Conservation (phyloP, 2,888 invertebrate genomes). For the Nephrotoma guestfalica region DNA sequence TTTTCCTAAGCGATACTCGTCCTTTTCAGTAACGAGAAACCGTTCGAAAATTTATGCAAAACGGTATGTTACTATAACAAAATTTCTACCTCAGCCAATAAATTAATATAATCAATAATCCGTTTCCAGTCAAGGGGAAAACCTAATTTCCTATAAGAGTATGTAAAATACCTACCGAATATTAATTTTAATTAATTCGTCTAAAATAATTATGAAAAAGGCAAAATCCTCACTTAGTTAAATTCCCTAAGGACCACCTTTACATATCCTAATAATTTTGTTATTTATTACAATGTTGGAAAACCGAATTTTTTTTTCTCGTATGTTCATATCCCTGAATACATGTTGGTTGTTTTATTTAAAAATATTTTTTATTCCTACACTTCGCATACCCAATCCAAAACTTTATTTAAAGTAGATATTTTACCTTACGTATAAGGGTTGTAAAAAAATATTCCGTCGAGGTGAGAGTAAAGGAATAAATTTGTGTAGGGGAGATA, state of each 20-base stretch:
- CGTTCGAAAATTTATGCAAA: no score
- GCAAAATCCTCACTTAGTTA: neutral
- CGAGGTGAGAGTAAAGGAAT: neutral
- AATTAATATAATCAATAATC: neutral
- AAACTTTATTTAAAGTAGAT: no score
- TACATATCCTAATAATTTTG: neutral
- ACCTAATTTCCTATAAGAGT: neutral
- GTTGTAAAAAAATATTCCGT: neutral
- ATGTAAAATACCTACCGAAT: neutral
- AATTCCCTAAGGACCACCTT: neutral
- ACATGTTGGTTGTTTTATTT: neutral
- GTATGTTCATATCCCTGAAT: neutral
- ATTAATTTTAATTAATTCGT: neutral
- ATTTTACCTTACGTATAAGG: neutral
- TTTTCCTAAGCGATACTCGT: no score
- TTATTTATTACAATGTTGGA: neutral
- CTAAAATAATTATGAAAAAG: neutral
- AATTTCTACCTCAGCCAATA: no score
- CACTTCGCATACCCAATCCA: no score
- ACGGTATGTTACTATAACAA: no score
- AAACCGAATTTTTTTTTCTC: neutral
- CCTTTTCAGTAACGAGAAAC: no score
- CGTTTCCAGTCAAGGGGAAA: neutral
- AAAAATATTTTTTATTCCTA: neutral
- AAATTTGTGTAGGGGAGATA: neutral